Percentiles rank a stretch among this genome's conserved stretches.
phyloP scores from a whole-genome alignment of 2,888 invertebrate genomes.

The Aproaerema taeniolella region DNA sequence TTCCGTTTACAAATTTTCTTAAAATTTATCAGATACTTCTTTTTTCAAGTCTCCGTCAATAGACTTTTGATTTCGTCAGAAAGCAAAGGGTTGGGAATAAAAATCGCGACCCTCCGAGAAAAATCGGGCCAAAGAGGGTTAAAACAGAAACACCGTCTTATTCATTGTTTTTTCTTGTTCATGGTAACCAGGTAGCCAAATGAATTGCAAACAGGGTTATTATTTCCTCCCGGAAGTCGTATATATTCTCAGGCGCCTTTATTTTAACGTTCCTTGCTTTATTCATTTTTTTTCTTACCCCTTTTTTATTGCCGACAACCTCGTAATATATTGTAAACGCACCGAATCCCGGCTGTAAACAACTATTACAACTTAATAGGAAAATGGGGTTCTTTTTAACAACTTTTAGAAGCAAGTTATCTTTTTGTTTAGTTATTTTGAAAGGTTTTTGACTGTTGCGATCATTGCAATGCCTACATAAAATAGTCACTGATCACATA shows the following conservation, averaged over 20 bases:
- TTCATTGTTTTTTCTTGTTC: constrained; percentile 67
- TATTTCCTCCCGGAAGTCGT: constrained; percentile 78
- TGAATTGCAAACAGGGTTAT: constrained; percentile 79
- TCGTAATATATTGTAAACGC: constrained; percentile 75
- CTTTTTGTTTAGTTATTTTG: neutral
- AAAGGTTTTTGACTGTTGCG: too few relatives aligned
- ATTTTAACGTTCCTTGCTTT: constrained; percentile 72
- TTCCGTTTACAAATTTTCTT: too few relatives aligned
- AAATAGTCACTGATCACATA: too few relatives aligned
- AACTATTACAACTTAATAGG: constrained; percentile 72
- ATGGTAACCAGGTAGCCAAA: constrained; percentile 75
- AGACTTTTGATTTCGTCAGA: constrained; percentile 62
- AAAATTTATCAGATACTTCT: constrained; percentile 34
- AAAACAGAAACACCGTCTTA: constrained; percentile 47
- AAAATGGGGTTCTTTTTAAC: constrained; percentile 38
- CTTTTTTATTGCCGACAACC: constrained; percentile 73
- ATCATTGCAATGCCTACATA: too few relatives aligned
- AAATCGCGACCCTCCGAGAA: constrained; percentile 61
- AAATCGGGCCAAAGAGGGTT: constrained; percentile 52
- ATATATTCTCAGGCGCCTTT: constrained; percentile 73
- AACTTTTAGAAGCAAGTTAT: neutral
- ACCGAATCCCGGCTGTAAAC: constrained; percentile 69
- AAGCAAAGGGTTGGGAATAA: constrained; percentile 67
- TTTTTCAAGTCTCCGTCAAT: constrained; percentile 38
- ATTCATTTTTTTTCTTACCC: constrained; percentile 67